Conservation (phyloP, 2,797 vertebrate species). For the Typhlichthys subterraneus region DNA sequence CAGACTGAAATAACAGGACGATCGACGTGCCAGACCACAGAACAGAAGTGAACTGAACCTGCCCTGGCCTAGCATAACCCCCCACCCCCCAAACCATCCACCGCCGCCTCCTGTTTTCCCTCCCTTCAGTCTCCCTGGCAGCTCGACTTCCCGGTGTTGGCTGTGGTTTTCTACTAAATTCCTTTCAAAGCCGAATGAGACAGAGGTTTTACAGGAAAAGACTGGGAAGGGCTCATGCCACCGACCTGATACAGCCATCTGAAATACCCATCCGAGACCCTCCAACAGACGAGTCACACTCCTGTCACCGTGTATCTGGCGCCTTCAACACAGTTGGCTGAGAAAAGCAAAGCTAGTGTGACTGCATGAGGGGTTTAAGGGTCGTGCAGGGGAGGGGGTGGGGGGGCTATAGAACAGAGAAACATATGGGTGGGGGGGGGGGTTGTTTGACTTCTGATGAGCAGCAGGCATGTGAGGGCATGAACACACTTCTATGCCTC, state of each 20-base stretch:
- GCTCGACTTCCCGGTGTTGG: conserved; percentile 62
- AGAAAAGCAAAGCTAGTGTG: too few species aligned
- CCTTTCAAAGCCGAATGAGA: conserved; percentile 48
- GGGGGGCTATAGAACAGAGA: conserved; percentile 13
- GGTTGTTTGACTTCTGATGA: conserved; percentile 21
- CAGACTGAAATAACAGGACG: conserved; percentile 29
- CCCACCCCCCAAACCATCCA: conserved; percentile 16
- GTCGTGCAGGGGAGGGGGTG: conserved; percentile 1
- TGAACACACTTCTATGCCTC: conserved; percentile 17
- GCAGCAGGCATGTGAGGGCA: conserved; percentile 3
- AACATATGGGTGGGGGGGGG: neutral
- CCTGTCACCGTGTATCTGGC: neutral
- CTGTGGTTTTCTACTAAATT: conserved; percentile 46
- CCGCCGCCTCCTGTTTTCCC: conserved; percentile 12
- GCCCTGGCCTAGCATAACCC: conserved; percentile 9
- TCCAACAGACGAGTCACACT: conserved; percentile 9
- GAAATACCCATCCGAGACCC: conserved; percentile 23
- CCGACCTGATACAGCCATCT: conserved; percentile 36
- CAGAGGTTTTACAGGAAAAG: conserved; percentile 34
- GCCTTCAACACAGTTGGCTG: neutral
- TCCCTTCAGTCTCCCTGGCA: conserved; percentile 50
- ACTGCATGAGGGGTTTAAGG: neutral
- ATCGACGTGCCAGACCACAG: conserved; percentile 42
- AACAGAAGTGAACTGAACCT: conserved; percentile 52
- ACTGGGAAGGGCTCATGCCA: conserved; percentile 27